Evolutionary conservation across 2,113 vertebrate genomes (phyloP).

Genomic region (Eretmochelys imbricata): DNA sequence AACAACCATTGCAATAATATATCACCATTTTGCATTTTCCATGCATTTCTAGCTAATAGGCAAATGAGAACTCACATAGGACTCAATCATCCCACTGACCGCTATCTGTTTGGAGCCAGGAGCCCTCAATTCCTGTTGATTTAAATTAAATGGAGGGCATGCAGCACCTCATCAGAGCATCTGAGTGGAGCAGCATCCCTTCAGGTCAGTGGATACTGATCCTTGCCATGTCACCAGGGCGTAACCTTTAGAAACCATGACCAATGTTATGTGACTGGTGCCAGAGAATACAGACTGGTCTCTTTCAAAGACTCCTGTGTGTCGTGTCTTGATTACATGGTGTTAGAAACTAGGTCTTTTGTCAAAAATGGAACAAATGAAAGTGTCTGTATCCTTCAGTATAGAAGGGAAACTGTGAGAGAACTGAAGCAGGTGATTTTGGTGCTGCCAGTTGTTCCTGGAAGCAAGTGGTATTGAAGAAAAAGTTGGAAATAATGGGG

Average conservation of each 20-base stretch:
- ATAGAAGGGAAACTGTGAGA: conserved; percentile 35
- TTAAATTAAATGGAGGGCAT: not conserved
- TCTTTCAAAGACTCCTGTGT: conserved; percentile 11
- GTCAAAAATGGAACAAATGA: conserved; percentile 44
- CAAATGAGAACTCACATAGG: conserved; percentile 1
- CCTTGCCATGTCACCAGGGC: not conserved
- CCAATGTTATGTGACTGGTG: not conserved
- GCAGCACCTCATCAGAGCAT: not conserved
- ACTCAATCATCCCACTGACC: not conserved
- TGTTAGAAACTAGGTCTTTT: conserved; percentile 36
- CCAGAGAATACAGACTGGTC: conserved; percentile 47
- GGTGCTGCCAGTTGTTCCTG: conserved; percentile 61
- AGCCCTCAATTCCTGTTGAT: not conserved
- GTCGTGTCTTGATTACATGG: conserved; percentile 29
- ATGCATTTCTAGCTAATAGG: not conserved
- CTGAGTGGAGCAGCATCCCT: not conserved
- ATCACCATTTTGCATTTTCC: conserved; percentile 6
- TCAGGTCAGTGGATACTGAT: not conserved
- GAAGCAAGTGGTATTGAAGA: not conserved
- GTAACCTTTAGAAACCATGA: not conserved
- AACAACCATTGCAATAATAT: conserved; percentile 47
- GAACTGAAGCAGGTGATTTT: conserved; percentile 37
- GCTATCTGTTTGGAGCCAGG: not conserved
- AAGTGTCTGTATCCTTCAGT: not conserved
- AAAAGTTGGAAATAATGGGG: not conserved